A percentile compares a stretch with the other conserved stretches of the same genome.
Evolutionary conservation across 1,140 invertebrate genomes (phyloP).

Genomic region (Aricia agestis): DNA sequence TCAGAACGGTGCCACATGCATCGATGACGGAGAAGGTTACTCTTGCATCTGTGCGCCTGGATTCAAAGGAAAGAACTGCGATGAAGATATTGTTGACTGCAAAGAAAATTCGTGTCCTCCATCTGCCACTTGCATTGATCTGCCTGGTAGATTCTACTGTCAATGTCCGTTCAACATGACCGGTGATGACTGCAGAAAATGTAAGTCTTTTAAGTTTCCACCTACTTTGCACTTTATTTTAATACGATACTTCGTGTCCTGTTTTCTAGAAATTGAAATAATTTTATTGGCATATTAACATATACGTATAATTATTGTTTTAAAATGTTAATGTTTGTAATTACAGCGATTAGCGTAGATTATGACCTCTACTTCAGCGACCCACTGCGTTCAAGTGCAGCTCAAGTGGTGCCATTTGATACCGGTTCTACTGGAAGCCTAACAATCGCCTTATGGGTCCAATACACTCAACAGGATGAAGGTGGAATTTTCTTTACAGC

Average conservation of each 20-base stretch:
- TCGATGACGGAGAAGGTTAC: conserved; percentile 90
- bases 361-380: conserved; percentile 97
- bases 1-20: conserved; percentile 94
- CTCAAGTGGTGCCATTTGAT: conserved; percentile 93
- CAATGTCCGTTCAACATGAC: conserved; percentile 97
- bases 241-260: no score
- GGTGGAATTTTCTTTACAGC: conserved; percentile 95
- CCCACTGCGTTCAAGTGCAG: conserved; percentile 89
- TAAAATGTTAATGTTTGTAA: conserved; percentile 17
- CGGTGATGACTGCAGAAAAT: conserved; percentile 96
- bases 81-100: conserved; percentile 94
- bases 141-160: conserved; percentile 94
- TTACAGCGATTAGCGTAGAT: conserved; percentile 93
- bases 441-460: conserved; percentile 96
- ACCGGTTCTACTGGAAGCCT: conserved; percentile 85
- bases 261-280: not conserved
- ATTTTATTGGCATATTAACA: no score
- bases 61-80: conserved; percentile 92
- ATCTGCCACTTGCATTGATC: conserved; percentile 94
- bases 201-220: conserved; percentile 72
- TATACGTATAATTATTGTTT: not conserved
- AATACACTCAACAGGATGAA: conserved; percentile 93
- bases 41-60: conserved; percentile 91
- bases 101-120: conserved; percentile 96
- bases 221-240: conserved; percentile 13